Evolutionary conservation across 2,888 invertebrate species (phyloP), one percentile per base, ranked within the genome.

Genomic region (Coelopa pilipes): DNA sequence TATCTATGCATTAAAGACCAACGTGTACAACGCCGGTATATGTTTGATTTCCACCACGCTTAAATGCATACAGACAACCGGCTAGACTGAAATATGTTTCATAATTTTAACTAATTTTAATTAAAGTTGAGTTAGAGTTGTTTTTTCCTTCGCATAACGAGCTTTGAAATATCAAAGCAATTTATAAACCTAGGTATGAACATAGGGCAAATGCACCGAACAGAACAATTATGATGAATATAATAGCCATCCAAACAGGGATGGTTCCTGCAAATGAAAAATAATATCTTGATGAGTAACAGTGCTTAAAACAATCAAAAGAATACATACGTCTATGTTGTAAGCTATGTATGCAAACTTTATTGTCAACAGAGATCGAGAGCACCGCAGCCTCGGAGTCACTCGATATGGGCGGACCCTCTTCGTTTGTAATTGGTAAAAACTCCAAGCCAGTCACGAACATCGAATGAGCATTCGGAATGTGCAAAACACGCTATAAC

Each of bases 361-460:
- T 93, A 89, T 98, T 98, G 90, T 98, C 98, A 53, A 97, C 96
- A 45, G 97, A 97, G 83, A 98, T 96, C 86, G 97, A 97, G 78
- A 98, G 90, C 78, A 98, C 93, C 60, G 97, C 96, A 71, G 96
- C 94, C 87, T 96, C 95, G 65, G 92, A 90, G 82, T 92, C 92
- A 82, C 92, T 92, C 19, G 93, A 92, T 75, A 94, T 91, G 60
- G 93, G 90, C 62, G 93, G 92, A 34, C 92, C 92, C 85, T 94
- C 93, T 77, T 90, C 88, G 81, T 89, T 90, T 13, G 89, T 89
- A 76, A 91, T 90, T 46, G 96, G 96, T 81, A 98, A 89, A 89
- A 99, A 99, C 89, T 96, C 94, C 80, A 99, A 89, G 13, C 97
- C 98, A 70, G 99, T 99, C 77, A 99, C 95, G 89, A 99, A 99